These are phyloP conservation scores for Dasysyrphus albostriatus DNA, from an alignment of 2,888 invertebrate species.

Conservation along the genomic window DNA sequence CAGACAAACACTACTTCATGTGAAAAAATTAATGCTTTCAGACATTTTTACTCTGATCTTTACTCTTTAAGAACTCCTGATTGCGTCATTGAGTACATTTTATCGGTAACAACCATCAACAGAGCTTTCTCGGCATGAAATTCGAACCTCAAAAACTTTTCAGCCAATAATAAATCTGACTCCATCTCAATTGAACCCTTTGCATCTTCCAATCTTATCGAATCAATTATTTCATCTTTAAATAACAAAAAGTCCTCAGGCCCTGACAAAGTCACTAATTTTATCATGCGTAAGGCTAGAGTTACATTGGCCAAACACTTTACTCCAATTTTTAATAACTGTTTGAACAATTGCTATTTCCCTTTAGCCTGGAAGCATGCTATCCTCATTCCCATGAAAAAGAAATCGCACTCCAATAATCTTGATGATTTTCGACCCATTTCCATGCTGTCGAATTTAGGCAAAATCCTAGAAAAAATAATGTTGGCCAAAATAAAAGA, in stretches of 20 bases:
- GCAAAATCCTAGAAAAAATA: no score
- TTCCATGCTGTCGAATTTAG: no score
- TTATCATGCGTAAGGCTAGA: neutral
- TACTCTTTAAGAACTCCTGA: neutral
- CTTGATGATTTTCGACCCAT: no score
- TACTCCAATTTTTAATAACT: no score
- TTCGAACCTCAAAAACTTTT: neutral
- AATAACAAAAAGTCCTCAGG: neutral
- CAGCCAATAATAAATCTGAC: no score
- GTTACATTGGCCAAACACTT: no score
- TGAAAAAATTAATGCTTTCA: constrained; percentile 1
- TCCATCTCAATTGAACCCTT: neutral
- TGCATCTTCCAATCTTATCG: neutral
- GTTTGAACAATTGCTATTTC: no score
- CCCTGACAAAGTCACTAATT: neutral
- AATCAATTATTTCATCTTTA: neutral
- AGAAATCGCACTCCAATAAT: no score
- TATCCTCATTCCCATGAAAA: no score
- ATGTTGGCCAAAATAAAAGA: no score
- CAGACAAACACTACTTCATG: neutral
- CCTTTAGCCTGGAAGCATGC: no score
- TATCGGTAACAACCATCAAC: neutral
- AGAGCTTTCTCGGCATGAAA: neutral
- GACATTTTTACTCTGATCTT: neutral
- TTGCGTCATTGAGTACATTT: neutral